Base-by-base conservation (phyloP, 92 coral and sea anemone genomes). In the Meandrina meandrites region DNA sequence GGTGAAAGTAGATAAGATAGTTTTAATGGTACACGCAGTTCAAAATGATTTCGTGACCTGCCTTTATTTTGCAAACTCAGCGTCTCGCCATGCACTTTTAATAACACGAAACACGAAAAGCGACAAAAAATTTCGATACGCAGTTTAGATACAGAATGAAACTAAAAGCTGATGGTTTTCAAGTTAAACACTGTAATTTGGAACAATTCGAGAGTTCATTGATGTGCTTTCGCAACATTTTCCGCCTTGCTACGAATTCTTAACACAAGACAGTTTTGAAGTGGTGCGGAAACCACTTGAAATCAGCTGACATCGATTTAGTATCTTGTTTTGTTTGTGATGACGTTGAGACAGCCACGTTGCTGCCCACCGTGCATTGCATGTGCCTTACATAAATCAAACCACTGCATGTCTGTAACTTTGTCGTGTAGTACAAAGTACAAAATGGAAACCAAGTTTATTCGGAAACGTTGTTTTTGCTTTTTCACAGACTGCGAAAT, bases 231-330 rank as follows among this genome's bases (percentile, higher is more conserved):
- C 19, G 12, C 12, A 6, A 36, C 78, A 47, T 73, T 37, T 73
- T 73, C 78, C 51, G 51, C 27, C 30, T 35, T 35, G 42, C 76
- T 14, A 16, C 42, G 14, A 24, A 16, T 16, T 35, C 7, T 71
- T 17, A 34, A 71, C 24, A 60, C 22, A n/a, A n/a, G 78, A 19
- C n/a, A 66, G 16, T 27, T 66, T 66, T 73, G 13, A 73, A 73
- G 78, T 73, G 51, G 12, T 73, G 28, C 78, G 50, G 50, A 73
- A 73, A 73, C 48, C 78, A 73, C 78, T 28, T 34, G 48, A 73
- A 73, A 40, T 17, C 78, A 73, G 48, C 78, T 13, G 48, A 34
- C 35, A 24, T 21, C n/a, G n/a, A n/a, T n/a, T n/a, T 72, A 8
- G 78, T 51, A 8, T 37, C 5, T 73, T 22, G 50, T 73, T 36